These are phyloP conservation scores for Trachemys scripta DNA, from an alignment of 2,113 vertebrate genomes.

Conservation along the genomic window DNA sequence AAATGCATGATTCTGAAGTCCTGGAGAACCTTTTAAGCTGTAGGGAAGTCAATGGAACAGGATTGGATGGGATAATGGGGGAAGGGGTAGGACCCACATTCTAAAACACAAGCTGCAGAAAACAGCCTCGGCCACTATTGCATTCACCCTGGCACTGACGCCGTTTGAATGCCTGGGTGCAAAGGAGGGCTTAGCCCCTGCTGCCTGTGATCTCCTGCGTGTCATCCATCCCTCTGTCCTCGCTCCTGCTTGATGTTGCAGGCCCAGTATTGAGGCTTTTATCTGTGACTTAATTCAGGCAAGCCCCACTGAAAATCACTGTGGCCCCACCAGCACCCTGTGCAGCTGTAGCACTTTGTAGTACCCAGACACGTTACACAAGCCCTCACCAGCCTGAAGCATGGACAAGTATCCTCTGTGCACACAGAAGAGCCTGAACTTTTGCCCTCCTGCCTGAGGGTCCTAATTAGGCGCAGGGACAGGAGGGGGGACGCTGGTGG, in stretches of 20 bases:
- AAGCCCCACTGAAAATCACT: neutral
- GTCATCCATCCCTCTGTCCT: neutral
- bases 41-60: neutral
- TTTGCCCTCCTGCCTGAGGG: accelerated
- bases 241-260: neutral
- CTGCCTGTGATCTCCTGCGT: neutral
- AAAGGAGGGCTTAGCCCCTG: neutral
- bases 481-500: neutral
- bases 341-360: neutral
- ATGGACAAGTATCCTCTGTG: accelerated
- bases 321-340: neutral
- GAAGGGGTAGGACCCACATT: neutral
- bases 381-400: accelerated
- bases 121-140: neutral
- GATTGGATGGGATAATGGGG: neutral
- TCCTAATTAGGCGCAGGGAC: accelerated
- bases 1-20: neutral
- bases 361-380: accelerated
- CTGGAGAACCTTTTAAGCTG: accelerated
- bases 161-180: accelerated
- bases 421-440: neutral
- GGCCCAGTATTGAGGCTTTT: neutral
- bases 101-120: neutral
- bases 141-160: neutral
- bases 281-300: neutral